These are phyloP conservation scores for Enteromius treurensis DNA, from an alignment of 2,797 vertebrate genomes.

Conservation along the genomic window DNA sequence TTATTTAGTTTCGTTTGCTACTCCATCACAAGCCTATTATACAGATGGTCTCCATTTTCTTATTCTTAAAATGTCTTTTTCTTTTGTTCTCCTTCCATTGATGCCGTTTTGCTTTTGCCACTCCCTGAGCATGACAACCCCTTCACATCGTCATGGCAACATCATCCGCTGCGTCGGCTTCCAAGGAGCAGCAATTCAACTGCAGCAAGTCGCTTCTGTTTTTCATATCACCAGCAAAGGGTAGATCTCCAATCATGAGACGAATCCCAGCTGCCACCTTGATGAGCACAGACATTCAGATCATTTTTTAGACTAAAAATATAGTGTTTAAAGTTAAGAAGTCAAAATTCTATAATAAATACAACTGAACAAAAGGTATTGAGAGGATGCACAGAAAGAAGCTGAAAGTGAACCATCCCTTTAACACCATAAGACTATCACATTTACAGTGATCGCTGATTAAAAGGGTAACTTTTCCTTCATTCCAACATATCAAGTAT, in stretches of 20 bases:
- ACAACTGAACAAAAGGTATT: neutral
- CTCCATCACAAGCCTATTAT: neutral
- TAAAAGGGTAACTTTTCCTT: neutral
- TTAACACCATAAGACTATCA: neutral
- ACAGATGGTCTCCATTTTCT: neutral
- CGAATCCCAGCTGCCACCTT: neutral
- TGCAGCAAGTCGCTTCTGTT: constrained; percentile 3
- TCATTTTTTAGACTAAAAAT: neutral
- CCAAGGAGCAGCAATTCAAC: constrained; percentile 39
- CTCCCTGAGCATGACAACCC: constrained; percentile 52
- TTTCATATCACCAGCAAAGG: neutral
- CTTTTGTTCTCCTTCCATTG: constrained; percentile 5
- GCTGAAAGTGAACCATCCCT: neutral
- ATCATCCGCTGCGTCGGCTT: constrained; percentile 48
- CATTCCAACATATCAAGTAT: constrained; percentile 5
- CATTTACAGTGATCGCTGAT: neutral
- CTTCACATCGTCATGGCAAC: constrained; percentile 65
- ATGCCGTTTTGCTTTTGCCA: constrained; percentile 50
- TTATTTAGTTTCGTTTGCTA: neutral
- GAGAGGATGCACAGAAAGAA: neutral
- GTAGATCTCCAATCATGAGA: neutral
- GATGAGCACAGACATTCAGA: neutral
- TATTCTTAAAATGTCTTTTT: neutral
- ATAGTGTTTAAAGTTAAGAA: neutral
- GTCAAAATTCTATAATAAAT: neutral